phyloP scores from a whole-genome alignment of 2,113 vertebrate genomes.

The Salvelinus sp. region DNA sequence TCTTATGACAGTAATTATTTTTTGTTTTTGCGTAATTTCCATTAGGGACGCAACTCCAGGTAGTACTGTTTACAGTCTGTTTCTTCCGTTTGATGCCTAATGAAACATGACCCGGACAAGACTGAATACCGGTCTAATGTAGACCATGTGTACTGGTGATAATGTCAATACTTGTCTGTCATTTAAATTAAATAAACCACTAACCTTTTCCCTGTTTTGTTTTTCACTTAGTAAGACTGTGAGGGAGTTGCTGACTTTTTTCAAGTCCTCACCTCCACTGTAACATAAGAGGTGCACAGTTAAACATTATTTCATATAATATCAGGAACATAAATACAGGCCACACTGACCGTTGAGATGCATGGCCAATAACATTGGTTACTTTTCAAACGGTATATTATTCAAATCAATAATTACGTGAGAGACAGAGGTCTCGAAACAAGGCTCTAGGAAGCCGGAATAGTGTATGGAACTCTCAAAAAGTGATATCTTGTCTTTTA shows the following conservation, averaged over 20 bases:
- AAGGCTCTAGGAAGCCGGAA: conserved; percentile 90
- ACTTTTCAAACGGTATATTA: neutral
- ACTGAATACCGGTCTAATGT: no score
- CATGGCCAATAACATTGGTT: neutral
- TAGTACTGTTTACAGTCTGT: no score
- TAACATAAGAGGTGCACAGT: neutral
- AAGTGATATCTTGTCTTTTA: conserved; percentile 93
- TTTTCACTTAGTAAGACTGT: conserved; percentile 96
- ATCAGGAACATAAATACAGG: neutral
- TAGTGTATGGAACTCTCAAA: conserved; percentile 95
- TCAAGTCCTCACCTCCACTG: conserved; percentile 98
- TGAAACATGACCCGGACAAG: neutral
- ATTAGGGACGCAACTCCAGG: no score
- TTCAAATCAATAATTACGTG: conserved; percentile 80
- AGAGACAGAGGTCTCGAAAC: conserved; percentile 93
- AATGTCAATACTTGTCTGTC: no score
- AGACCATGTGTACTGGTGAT: no score
- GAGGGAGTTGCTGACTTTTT: conserved; percentile 93
- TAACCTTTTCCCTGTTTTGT: conserved; percentile 99
- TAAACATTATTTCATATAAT: no score
- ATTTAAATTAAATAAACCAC: no score
- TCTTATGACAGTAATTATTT: no score
- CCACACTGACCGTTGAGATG: no score
- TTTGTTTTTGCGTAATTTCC: no score
- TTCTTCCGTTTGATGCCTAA: neutral